Evolutionary conservation across 2,113 vertebrate species (phyloP).

Genomic region (Buteo buteo): DNA sequence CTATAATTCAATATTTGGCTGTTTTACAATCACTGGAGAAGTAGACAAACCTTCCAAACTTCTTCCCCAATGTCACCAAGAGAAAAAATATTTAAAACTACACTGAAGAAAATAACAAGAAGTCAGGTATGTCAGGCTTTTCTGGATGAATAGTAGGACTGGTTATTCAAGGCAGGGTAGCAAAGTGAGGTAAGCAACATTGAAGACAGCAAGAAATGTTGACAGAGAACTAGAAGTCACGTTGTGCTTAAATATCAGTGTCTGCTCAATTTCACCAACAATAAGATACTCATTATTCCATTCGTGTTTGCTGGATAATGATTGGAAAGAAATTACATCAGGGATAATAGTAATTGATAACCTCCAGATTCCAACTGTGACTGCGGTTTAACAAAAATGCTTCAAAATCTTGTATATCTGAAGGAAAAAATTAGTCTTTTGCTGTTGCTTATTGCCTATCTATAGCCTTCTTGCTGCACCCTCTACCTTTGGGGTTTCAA

Average conservation of each 20-base stretch:
- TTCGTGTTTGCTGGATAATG: background rate
- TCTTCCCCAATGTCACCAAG: background rate
- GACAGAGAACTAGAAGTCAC: background rate
- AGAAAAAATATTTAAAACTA: background rate
- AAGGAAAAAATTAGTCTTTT: background rate
- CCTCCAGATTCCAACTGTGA: background rate
- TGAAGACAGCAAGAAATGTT: background rate
- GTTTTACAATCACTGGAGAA: background rate
- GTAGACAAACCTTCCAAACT: background rate
- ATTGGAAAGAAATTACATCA: background rate
- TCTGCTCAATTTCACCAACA: background rate
- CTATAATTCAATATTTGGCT: background rate
- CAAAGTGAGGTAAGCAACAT: background rate
- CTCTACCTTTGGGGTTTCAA: background rate
- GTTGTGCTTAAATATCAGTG: background rate
- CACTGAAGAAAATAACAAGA: rapidly evolving
- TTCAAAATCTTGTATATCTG: background rate
- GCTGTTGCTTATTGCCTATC: background rate
- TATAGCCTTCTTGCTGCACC: background rate
- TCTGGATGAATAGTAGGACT: background rate
- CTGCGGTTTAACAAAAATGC: background rate
- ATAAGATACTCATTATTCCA: background rate
- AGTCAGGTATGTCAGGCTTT: background rate
- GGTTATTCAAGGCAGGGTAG: background rate
- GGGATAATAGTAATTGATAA: background rate